Conservation (phyloP, 2,797 vertebrate genomes). For the Oceanodroma leucorhoa region DNA sequence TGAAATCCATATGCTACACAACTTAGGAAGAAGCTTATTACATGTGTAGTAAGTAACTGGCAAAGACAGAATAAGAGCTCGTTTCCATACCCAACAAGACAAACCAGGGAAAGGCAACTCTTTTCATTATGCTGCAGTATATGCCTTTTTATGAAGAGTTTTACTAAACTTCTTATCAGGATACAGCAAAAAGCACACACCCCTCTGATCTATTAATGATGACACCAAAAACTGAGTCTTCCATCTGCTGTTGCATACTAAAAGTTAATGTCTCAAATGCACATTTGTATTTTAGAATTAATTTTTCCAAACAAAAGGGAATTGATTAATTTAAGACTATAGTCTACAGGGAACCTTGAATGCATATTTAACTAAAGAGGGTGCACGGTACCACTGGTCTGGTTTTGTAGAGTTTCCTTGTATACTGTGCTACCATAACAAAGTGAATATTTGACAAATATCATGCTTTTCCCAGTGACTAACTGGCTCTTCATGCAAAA, state of each 20-base stretch:
- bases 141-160: background rate
- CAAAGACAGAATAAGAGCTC: background rate
- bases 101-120: background rate
- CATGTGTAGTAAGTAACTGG: background rate
- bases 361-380: background rate
- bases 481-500: background rate
- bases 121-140: background rate
- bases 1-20: background rate
- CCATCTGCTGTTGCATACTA: background rate
- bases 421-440: no score
- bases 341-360: background rate
- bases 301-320: background rate
- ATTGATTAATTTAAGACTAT: background rate
- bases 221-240: background rate
- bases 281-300: background rate
- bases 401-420: background rate
- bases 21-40: background rate
- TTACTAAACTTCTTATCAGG: background rate
- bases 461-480: background rate
- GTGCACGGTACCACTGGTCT: background rate
- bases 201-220: background rate
- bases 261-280: background rate
- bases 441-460: background rate
- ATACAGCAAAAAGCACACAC: background rate
- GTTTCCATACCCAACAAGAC: background rate